Percentiles rank a stretch among this genome's conserved stretches.
Evolutionary conservation across 2,113 vertebrate species (phyloP).

Genomic region (Eudyptes chrysolophus): DNA sequence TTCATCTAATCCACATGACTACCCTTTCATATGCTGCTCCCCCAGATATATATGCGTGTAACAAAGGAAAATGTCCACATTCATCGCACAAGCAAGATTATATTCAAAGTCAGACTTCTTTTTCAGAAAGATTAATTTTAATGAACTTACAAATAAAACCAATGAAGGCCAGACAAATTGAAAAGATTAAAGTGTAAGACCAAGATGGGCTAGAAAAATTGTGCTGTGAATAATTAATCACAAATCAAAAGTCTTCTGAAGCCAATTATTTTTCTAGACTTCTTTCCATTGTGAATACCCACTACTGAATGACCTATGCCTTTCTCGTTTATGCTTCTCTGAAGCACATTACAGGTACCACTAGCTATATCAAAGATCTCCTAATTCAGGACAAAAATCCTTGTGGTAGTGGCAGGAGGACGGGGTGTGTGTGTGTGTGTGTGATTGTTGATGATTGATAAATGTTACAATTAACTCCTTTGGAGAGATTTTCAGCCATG

Average conservation of each 20-base stretch:
- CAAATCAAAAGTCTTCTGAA: constrained; percentile 34
- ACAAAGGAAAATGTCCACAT: background rate
- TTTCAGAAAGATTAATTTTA: constrained; percentile 51
- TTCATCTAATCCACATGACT: background rate
- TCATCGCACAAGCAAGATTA: background rate
- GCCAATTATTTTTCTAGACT: constrained; percentile 34
- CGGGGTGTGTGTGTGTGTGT: too few relatives aligned
- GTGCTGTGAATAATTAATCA: constrained; percentile 61
- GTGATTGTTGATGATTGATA: background rate
- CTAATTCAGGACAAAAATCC: background rate
- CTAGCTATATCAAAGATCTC: background rate
- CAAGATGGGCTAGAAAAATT: constrained; percentile 12
- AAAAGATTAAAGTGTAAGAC: constrained; percentile 44
- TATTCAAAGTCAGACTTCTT: constrained; percentile 12
- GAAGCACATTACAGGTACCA: background rate
- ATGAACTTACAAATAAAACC: constrained; percentile 59
- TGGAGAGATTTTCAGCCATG: background rate
- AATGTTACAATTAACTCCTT: background rate
- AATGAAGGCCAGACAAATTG: constrained; percentile 34
- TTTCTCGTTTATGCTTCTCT: background rate
- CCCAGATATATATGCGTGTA: background rate
- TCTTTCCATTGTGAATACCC: background rate
- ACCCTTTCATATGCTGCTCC: background rate
- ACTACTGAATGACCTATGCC: background rate
- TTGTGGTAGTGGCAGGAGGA: background rate